Conservation (phyloP, 2,888 invertebrate genomes). For the Agrochola macilenta region DNA sequence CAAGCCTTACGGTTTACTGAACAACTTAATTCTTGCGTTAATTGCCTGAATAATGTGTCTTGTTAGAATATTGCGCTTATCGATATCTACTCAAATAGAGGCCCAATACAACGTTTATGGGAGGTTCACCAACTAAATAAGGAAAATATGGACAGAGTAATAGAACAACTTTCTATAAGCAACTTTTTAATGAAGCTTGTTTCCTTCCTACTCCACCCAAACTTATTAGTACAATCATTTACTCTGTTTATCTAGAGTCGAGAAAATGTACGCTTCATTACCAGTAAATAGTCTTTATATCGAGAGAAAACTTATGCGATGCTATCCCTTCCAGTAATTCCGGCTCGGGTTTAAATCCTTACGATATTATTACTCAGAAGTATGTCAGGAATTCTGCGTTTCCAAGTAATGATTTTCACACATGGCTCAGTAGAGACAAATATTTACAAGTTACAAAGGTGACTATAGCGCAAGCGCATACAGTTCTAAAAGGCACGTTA, state of each 20-base stretch:
- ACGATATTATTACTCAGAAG: slow-evolving; percentile 64
- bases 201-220: slow-evolving; percentile 53
- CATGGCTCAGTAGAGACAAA: slow-evolving; percentile 68
- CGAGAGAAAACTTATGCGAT: slow-evolving; percentile 29
- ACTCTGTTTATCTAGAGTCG: slow-evolving; percentile 25
- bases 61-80: slow-evolving; percentile 38
- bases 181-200: slow-evolving; percentile 54
- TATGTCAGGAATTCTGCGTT: slow-evolving; percentile 71
- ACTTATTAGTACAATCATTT: slow-evolving; percentile 50
- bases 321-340: slow-evolving; percentile 60
- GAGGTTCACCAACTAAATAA: slow-evolving; percentile 39
- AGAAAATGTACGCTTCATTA: slow-evolving; percentile 26
- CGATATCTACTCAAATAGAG: slow-evolving; percentile 41
- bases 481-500: slow-evolving; percentile 45
- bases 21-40: slow-evolving; percentile 24
- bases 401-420: slow-evolving; percentile 73
- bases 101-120: slow-evolving; percentile 30
- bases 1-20: not conserved
- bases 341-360: slow-evolving; percentile 66
- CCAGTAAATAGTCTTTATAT: slow-evolving; percentile 23
- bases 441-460: slow-evolving; percentile 68
- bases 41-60: slow-evolving; percentile 21
- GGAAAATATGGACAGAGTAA: slow-evolving; percentile 54
- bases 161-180: slow-evolving; percentile 56
- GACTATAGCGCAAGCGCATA: slow-evolving; percentile 58